Evolutionary conservation across 2,888 invertebrate species (phyloP), one percentile per base, ranked within the genome.

Genomic region (Ischnura elegans): DNA sequence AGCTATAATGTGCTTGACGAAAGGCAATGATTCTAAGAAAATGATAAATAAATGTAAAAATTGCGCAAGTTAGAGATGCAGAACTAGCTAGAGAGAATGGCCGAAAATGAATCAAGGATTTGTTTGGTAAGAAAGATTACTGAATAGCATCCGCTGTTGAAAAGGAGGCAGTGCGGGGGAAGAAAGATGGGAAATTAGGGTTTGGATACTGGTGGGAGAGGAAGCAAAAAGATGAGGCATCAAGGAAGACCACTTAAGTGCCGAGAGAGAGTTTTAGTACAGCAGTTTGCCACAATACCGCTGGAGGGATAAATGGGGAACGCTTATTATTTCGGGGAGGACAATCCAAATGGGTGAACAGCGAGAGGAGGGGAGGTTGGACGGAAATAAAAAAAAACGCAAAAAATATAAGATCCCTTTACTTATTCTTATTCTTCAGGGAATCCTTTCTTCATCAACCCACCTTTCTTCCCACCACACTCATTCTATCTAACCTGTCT

Each of bases 251-350:
- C 45, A 46, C 86, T 86, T 86, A 86, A 86, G 86, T 86, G 86
- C 45, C 25, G 43, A 19, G 45, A 42, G 45, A 42, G 21, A 66
- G 90, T 6, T 42, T 61, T n/a, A n/a, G n/a, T n/a, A n/a, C n/a
- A n/a, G n/a, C n/a, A 90, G n/a, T 61, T 90, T 66, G 90, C 61
- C 90, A 90, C 90, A 90, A 66, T 90, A 55, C 61, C n/a, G 42
- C 87, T 61, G 19, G 42, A 8, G 55, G 87, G 87, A 51, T 55
- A 61, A 66, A 66, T 43, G 76, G 61, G 87, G 61, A 51, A 61
- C 45, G 90, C 90, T n/a, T 45, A 90, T 90, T 90, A 90, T 90
- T 86, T 61, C 61, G 90, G 90, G 90, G 61, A 25, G 61, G 61
- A 25, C 76, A n/a, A n/a, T 36, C 36, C 29, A 47, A 36, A 87